A percentile compares a stretch with the other conserved stretches of the same genome.
phyloP scores from a whole-genome alignment of 2,888 invertebrate species.

The Subacronicta megacephala region DNA sequence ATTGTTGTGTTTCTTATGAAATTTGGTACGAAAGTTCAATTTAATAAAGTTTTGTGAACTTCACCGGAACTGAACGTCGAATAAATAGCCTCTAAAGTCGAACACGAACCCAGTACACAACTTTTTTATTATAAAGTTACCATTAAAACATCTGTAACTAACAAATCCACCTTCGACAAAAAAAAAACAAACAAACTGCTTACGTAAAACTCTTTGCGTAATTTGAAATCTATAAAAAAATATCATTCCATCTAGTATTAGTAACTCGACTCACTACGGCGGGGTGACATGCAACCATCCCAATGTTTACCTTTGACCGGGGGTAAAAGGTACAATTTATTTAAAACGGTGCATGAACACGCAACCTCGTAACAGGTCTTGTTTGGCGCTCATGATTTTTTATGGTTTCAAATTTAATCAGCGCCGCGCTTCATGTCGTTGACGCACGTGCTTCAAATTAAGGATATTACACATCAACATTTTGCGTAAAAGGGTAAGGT shows the following conservation, averaged over 20 bases:
- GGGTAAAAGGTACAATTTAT: constrained; percentile 55
- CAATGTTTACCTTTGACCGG: constrained; percentile 58
- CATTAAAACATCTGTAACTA: too few relatives aligned
- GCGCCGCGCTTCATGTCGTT: constrained; percentile 61
- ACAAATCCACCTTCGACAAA: too few relatives aligned
- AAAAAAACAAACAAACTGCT: constrained; percentile 27
- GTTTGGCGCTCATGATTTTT: constrained; percentile 71
- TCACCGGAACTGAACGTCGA: too few relatives aligned
- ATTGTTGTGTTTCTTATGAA: too few relatives aligned
- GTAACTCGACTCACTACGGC: constrained; percentile 48
- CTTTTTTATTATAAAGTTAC: too few relatives aligned
- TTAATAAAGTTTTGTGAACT: too few relatives aligned
- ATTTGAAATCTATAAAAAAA: constrained; percentile 55
- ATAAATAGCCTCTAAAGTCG: too few relatives aligned
- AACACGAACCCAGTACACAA: too few relatives aligned
- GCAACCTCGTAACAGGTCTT: constrained; percentile 54
- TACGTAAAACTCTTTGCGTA: constrained; percentile 29
- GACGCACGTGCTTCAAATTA: constrained; percentile 60
- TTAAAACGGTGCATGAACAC: constrained; percentile 58
- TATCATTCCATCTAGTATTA: constrained; percentile 55
- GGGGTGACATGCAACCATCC: constrained; percentile 60
- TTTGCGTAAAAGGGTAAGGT: constrained; percentile 22
- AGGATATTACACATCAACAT: constrained; percentile 37
- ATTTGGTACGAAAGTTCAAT: too few relatives aligned
- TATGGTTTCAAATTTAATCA: constrained; percentile 82